phyloP scores from a whole-genome alignment of 2,888 invertebrate species.

The Aphodius sticticus region DNA sequence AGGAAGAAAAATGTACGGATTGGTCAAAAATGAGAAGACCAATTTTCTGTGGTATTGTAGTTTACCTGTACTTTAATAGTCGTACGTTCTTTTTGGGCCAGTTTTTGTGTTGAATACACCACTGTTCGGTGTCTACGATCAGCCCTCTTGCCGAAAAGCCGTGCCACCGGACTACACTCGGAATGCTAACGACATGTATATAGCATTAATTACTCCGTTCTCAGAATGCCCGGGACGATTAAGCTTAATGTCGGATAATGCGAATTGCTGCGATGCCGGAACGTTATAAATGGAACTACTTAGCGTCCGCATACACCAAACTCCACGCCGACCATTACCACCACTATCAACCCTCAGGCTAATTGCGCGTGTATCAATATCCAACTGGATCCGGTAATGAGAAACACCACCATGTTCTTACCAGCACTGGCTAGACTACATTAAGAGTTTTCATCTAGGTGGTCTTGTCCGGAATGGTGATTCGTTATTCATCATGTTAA shows the following conservation, averaged over 20 bases:
- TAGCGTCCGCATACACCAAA: constrained; percentile 40
- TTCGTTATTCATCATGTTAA: not conserved
- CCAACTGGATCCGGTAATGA: constrained; percentile 10
- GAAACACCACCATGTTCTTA: not conserved
- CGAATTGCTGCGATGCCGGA: constrained; percentile 42
- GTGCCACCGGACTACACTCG: constrained; percentile 48
- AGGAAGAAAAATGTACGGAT: too few relatives aligned
- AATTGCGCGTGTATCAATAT: constrained; percentile 24
- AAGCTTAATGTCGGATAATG: constrained; percentile 54
- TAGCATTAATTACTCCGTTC: constrained; percentile 58
- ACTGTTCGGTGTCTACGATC: too few relatives aligned
- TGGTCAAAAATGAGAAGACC: too few relatives aligned
- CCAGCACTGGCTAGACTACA: not conserved
- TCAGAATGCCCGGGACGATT: constrained; percentile 56
- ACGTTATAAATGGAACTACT: constrained; percentile 51
- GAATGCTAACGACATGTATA: constrained; percentile 58
- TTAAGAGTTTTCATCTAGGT: not conserved
- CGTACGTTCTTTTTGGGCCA: too few relatives aligned
- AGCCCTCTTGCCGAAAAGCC: not conserved
- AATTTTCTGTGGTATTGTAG: too few relatives aligned
- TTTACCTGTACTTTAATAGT: too few relatives aligned
- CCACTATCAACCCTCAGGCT: constrained; percentile 14
- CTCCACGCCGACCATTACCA: constrained; percentile 19
- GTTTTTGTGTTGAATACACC: too few relatives aligned
- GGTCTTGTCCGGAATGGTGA: not conserved